Base-by-base conservation (phyloP, 23 tunicate species). In the Clavelina lepadiformis region DNA sequence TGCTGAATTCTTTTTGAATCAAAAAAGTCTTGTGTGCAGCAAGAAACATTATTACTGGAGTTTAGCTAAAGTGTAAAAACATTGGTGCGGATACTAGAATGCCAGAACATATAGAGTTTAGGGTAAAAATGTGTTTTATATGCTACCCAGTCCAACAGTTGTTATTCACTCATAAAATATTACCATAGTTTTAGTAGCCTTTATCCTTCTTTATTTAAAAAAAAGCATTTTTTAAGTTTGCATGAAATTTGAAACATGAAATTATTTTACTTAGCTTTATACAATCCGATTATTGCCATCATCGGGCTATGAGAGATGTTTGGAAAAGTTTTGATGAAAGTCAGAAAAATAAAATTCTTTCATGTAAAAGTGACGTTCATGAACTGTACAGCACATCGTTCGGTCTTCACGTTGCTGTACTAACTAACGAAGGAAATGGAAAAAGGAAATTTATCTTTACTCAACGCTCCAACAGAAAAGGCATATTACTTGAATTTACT, bases 231-330 rank as follows among this genome's bases (percentile, higher is more conserved):
- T 41, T 41, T 41, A 11, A 11, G 15, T 41, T 41, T 41, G 49
- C 15, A 11, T 11, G 49, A n/a, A n/a, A n/a, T n/a, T n/a, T n/a
- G n/a, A n/a, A n/a, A n/a, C n/a, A n/a, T n/a, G n/a, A n/a, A n/a
- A 41, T 41, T 41, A 6, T 22, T 53, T 65, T 64, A 30, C 13
- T 7, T 31, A 81, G 88, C 38, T 81, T 62, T 44, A 46, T 76
- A 0, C 36, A 76, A 61, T 78, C 78, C n/a, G 71, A 63, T 1
- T 84, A 84, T 35, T 58, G 69, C 38, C 83, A 84, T 46, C 93
- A 84, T 44, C 83, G 93, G 3, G 83, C 93, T 18, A 77, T 84
- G 83, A 61, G 83, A 70, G 93, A 76, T 6, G 70, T 84, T 61
- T 84, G 93, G 93, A 59, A 83, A 35, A 26, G 54, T 18, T 77